phyloP scores from a whole-genome alignment of 2,113 vertebrate genomes.

The Psittacara wagleri region DNA sequence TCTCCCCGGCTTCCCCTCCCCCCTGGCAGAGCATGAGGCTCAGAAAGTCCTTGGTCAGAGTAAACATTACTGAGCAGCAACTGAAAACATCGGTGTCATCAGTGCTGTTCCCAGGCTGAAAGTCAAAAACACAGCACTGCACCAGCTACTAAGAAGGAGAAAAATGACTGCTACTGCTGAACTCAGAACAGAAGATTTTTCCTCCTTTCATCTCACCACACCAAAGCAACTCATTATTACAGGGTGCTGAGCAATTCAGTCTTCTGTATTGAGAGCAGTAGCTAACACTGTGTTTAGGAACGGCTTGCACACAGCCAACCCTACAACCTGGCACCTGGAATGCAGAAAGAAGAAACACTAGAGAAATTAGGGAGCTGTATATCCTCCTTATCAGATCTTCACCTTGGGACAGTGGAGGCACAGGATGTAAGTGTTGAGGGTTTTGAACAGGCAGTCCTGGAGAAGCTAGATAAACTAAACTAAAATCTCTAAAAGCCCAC shows the following conservation, averaged over 20 bases:
- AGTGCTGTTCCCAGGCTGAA: too few relatives aligned
- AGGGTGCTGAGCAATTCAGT: neutral
- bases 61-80: too few relatives aligned
- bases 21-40: too few relatives aligned
- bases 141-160: too few relatives aligned
- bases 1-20: too few relatives aligned
- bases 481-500: neutral
- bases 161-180: too few relatives aligned
- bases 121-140: too few relatives aligned
- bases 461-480: neutral
- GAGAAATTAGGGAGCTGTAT: neutral
- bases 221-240: neutral
- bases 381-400: neutral
- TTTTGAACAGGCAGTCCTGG: neutral
- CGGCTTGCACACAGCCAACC: neutral
- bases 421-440: neutral
- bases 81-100: too few relatives aligned
- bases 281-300: neutral
- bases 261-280: neutral
- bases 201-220: neutral
- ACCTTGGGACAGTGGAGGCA: neutral
- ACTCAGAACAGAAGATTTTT: neutral
- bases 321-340: neutral
- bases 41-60: too few relatives aligned
- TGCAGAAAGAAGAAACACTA: neutral